phyloP scores from a whole-genome alignment of 2,888 invertebrate species.

The Seladonia tumulorum region DNA sequence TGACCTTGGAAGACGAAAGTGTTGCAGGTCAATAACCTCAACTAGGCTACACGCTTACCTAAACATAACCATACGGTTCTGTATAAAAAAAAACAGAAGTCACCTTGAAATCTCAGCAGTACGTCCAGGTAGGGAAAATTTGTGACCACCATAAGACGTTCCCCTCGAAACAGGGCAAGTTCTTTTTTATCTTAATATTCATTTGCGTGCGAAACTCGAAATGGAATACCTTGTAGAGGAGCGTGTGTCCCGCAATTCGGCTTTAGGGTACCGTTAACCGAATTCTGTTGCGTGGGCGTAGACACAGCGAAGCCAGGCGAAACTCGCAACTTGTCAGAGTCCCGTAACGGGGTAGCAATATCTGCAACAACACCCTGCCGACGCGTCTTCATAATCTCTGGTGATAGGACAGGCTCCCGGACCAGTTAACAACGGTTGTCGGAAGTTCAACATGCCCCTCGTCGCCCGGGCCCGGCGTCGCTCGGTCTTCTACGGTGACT shows the following conservation, averaged over 20 bases:
- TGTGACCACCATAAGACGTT: no score
- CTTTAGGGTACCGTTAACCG: not conserved
- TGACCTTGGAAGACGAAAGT: no score
- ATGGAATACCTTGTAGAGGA: not conserved
- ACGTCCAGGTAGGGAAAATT: not conserved
- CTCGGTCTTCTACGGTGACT: no score
- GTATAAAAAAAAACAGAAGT: no score
- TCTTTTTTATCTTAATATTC: no score
- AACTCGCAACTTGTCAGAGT: not conserved
- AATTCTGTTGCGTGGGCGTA: not conserved
- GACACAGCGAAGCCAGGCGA: not conserved
- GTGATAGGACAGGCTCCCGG: not conserved
- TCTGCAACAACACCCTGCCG: not conserved
- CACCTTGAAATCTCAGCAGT: not conserved
- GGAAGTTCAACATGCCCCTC: slow-evolving; percentile 16
- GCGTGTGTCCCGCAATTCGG: not conserved
- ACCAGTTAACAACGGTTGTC: not conserved
- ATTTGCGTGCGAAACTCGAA: not conserved
- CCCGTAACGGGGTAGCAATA: not conserved
- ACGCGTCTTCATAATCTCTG: not conserved
- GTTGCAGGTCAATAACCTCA: no score
- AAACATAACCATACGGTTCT: no score
- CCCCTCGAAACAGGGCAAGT: not conserved
- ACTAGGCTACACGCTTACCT: no score
- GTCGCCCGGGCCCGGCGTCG: not conserved